Conservation (phyloP, 2,797 vertebrate genomes). For the Perodicticus potto region DNA sequence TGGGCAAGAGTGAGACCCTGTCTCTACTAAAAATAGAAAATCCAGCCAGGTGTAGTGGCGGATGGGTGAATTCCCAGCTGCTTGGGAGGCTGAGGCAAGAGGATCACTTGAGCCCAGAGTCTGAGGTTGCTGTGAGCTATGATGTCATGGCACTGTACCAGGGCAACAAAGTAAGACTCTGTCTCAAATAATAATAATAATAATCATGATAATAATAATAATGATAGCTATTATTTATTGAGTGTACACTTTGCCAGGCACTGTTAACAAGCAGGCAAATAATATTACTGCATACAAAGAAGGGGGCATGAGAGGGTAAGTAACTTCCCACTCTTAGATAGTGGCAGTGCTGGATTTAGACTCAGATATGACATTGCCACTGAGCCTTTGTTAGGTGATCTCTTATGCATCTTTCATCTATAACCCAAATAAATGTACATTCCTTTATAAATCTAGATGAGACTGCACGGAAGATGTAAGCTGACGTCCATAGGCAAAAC, state of each 20-base stretch:
- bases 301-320: not conserved
- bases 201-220: too few species aligned
- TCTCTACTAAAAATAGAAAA: too few species aligned
- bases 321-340: not conserved
- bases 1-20: too few species aligned
- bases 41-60: too few species aligned
- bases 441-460: not conserved
- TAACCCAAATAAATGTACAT: not conserved
- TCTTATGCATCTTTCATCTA: slow-evolving; percentile 20
- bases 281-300: not conserved
- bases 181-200: too few species aligned
- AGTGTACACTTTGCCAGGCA: not conserved
- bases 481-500: not conserved
- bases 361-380: not conserved
- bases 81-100: too few species aligned
- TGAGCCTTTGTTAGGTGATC: not conserved
- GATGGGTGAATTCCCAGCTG: too few species aligned
- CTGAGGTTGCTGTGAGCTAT: too few species aligned
- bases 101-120: too few species aligned
- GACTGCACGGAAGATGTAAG: not conserved
- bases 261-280: not conserved
- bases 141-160: too few species aligned
- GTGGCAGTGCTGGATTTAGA: not conserved
- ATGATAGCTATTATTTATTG: not conserved
- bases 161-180: too few species aligned